These are phyloP conservation scores for Galaxea fascicularis DNA, from an alignment of 92 coral and sea anemone genomes.

Conservation along the genomic window DNA sequence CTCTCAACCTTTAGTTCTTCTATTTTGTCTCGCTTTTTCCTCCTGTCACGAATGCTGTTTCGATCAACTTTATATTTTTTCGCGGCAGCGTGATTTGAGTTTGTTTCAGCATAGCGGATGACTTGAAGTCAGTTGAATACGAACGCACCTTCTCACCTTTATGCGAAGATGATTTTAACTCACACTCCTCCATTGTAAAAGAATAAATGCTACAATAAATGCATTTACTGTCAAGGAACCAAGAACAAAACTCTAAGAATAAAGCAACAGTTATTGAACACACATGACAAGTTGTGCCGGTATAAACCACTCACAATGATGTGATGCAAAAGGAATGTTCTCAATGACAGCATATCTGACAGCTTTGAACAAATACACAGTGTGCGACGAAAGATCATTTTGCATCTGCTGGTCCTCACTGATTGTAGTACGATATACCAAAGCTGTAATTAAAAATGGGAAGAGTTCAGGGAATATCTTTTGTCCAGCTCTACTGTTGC, in stretches of 20 bases:
- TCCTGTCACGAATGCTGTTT: slow-evolving; percentile 54
- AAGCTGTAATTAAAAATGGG: slow-evolving; percentile 39
- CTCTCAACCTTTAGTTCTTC: slow-evolving; percentile 33
- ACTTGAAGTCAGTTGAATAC: slow-evolving; percentile 48
- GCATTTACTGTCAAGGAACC: not conserved
- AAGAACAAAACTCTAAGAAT: slow-evolving; percentile 10
- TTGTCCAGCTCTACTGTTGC: slow-evolving; percentile 45
- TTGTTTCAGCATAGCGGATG: slow-evolving; percentile 39
- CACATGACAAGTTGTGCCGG: slow-evolving; percentile 10
- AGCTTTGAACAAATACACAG: not conserved
- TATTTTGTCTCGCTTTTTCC: slow-evolving; percentile 37
- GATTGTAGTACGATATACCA: not conserved
- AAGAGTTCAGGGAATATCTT: slow-evolving; percentile 49
- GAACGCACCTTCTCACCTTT: slow-evolving; percentile 55
- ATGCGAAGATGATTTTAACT: slow-evolving; percentile 52
- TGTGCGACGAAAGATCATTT: not conserved
- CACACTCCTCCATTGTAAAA: slow-evolving; percentile 12
- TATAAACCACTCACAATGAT: slow-evolving; percentile 10
- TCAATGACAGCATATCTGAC: not conserved
- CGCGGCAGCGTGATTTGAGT: slow-evolving; percentile 53
- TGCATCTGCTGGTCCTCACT: not conserved
- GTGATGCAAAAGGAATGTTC: no score
- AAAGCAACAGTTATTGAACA: slow-evolving; percentile 11
- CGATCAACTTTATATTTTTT: slow-evolving; percentile 40
- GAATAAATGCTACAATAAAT: not conserved